These are phyloP conservation scores for Myopa tessellatipennis DNA, from an alignment of 2,888 invertebrate genomes.

Conservation along the genomic window DNA sequence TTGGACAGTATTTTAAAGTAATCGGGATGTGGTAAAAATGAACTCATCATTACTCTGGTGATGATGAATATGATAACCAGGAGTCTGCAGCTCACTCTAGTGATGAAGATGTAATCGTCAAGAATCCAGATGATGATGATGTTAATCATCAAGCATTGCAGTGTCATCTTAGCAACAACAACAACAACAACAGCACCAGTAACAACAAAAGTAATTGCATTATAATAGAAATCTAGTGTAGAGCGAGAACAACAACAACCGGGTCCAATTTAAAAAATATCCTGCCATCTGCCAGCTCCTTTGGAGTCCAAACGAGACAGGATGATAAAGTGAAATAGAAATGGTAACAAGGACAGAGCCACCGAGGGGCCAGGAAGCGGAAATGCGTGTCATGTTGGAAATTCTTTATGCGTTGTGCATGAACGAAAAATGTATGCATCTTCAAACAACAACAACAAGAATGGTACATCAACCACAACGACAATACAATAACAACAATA, in stretches of 20 bases:
- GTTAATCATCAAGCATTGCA: constrained; percentile 5
- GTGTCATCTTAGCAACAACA: not conserved
- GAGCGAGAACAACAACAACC: constrained; percentile 10
- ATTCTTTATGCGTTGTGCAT: constrained; percentile 15
- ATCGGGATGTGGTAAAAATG: not conserved
- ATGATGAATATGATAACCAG: not conserved
- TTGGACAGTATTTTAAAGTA: too few relatives aligned
- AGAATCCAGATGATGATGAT: constrained; percentile 6
- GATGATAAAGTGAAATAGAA: not conserved
- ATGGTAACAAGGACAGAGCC: not conserved
- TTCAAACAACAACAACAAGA: not conserved
- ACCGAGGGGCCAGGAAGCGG: not conserved
- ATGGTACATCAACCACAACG: not conserved
- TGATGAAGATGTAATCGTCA: not conserved
- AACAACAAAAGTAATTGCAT: too few relatives aligned
- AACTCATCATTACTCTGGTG: too few relatives aligned
- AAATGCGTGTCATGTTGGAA: constrained; percentile 24
- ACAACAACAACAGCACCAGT: not conserved
- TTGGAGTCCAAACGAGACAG: not conserved
- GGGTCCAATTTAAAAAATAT: constrained; percentile 22
- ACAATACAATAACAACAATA: not conserved
- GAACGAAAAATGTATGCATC: not conserved
- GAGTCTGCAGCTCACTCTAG: not conserved
- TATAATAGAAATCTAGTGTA: not conserved
- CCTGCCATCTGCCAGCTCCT: constrained; percentile 3